phyloP scores from a whole-genome alignment of 2,797 vertebrate genomes.

The Gambusia yucatana region DNA sequence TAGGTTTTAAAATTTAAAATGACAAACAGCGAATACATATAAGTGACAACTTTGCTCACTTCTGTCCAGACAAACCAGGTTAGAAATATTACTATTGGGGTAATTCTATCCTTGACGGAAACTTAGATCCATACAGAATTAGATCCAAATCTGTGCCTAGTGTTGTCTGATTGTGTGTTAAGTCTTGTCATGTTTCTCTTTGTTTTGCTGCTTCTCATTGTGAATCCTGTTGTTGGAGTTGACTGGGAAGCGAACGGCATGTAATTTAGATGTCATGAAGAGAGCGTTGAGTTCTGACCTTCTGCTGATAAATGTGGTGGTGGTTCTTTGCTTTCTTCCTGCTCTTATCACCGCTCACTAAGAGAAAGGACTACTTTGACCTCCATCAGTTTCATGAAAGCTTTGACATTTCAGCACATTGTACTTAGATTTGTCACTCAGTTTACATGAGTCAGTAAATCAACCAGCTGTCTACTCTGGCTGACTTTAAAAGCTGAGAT shows the following conservation, averaged over 20 bases:
- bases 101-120: neutral
- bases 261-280: neutral
- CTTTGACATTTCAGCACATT: slow-evolving; percentile 23
- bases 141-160: neutral
- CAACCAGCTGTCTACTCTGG: neutral
- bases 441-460: neutral
- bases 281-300: neutral
- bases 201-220: neutral
- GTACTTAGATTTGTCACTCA: slow-evolving; percentile 1
- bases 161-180: neutral
- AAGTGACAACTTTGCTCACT: neutral
- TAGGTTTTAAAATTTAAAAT: neutral
- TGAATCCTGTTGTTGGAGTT: neutral
- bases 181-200: neutral
- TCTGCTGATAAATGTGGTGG: slow-evolving; percentile 2
- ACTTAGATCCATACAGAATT: neutral
- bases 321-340: neutral
- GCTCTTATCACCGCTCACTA: neutral
- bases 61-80: neutral
- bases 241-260: neutral
- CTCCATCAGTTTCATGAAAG: slow-evolving; percentile 15
- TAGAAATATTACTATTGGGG: neutral
- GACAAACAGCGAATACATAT: neutral
- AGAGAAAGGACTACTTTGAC: slow-evolving; percentile 1
- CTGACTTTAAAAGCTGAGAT: neutral